Base-by-base conservation (phyloP, 2,797 vertebrate species). In the Echeneis naucrates region DNA sequence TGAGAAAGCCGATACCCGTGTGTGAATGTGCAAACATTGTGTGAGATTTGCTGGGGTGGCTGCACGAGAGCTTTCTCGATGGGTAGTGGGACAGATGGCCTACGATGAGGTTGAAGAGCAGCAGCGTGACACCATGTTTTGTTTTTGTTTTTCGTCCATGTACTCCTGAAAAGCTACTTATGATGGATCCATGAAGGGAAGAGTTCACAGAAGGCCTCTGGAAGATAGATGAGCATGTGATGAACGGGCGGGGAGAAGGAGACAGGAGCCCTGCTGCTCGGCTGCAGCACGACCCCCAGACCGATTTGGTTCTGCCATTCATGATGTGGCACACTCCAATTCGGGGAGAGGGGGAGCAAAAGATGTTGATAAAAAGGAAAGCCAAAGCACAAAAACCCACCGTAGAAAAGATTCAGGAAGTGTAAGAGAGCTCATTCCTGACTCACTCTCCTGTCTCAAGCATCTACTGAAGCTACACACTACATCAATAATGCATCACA, bases 401-500 rank as follows among this genome's bases (percentile, higher is more conserved):
- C 17, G 26, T 9, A 42, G 24, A 42, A 26, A 55, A 56, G 50
- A 45, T 64, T 60, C n/a, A 66, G 42, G 69, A 19, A 7, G 44
- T 58, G 24, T 55, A 48, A 3, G 14, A 72, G 69, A 72, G 27
- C 30, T 53, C 8, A 78, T 72, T 37, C 24, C 40, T 48, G 24
- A 66, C 67, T 71, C 51, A 45, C 60, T 75, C 68, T 63, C 68
- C 63, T 71, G 50, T 78, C 32, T 71, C 57, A 67, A 53, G 47
- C 71, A 58, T 81, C 87, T 75, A 72, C 66, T 76, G 14, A 6
- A 65, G 64, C 63, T 75, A 61, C 68, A 54, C 68, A 68, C 42
- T 62, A 33, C 77, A 85, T 88, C 26, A 84, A 86, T 81, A 84
- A 68, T 85, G 56, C 73, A 84, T 79, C 51, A 75, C 2, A 54